Conservation (phyloP, 2,797 vertebrate genomes). For the Ataeniobius toweri region DNA sequence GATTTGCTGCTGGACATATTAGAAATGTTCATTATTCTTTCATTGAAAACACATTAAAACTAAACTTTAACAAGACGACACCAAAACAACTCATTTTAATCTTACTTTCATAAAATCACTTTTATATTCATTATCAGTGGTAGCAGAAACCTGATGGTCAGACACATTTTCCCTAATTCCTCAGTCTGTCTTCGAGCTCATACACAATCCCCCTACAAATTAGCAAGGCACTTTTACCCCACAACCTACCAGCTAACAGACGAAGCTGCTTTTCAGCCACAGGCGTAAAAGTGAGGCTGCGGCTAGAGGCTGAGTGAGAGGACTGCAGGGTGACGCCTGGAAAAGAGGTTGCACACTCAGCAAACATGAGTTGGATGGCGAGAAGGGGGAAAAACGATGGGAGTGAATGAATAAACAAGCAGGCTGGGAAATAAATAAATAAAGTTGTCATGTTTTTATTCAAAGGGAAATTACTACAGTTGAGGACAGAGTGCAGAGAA, state of each 20-base stretch:
- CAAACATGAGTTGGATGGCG: constrained; percentile 40
- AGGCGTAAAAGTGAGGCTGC: constrained; percentile 49
- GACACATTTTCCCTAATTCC: constrained; percentile 41
- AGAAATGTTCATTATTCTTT: background rate
- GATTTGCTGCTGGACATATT: background rate
- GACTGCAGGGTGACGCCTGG: constrained; percentile 46
- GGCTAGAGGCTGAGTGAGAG: constrained; percentile 36
- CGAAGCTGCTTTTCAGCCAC: constrained; percentile 49
- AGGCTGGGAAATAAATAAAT: constrained; percentile 41
- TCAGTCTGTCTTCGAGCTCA: constrained; percentile 34
- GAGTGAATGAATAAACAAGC: constrained; percentile 61
- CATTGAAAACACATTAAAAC: background rate
- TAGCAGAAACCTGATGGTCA: constrained; percentile 35
- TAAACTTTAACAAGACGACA: background rate
- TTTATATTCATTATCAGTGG: constrained; percentile 29
- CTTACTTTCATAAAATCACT: constrained; percentile 1
- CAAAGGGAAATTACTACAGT: constrained; percentile 37
- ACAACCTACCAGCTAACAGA: background rate
- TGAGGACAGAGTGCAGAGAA: constrained; percentile 30
- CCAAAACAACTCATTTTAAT: constrained; percentile 11
- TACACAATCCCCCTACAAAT: constrained; percentile 56
- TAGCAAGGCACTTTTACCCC: constrained; percentile 63
- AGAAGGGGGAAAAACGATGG: constrained; percentile 12
- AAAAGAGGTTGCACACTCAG: constrained; percentile 57
- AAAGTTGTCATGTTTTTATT: constrained; percentile 49